phyloP scores from a whole-genome alignment of 2,113 vertebrate genomes.

The Rhinoderma darwinii region DNA sequence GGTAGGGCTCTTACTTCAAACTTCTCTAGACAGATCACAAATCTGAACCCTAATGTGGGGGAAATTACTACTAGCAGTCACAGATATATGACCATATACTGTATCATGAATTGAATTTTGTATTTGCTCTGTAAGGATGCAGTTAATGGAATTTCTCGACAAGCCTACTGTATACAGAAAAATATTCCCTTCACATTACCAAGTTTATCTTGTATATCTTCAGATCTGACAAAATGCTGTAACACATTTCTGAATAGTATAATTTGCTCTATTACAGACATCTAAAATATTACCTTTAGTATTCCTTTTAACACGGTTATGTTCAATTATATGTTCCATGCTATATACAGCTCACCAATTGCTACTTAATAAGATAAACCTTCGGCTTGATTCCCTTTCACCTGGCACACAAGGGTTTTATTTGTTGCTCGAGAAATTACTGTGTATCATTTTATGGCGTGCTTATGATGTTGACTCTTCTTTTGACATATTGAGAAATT shows the following conservation, averaged over 20 bases:
- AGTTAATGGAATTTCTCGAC: neutral
- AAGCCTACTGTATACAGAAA: neutral
- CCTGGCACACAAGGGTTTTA: neutral
- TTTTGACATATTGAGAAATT: neutral
- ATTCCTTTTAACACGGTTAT: neutral
- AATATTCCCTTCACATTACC: neutral
- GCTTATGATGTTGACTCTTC: neutral
- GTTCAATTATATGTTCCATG: neutral
- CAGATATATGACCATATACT: too few species aligned
- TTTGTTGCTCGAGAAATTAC: slow-evolving; percentile 3
- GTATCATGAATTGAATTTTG: too few species aligned
- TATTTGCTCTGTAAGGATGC: neutral
- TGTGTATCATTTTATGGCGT: neutral
- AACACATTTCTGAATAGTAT: neutral
- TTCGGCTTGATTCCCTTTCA: neutral
- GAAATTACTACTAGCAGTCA: too few species aligned
- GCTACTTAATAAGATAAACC: neutral
- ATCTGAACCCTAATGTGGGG: too few species aligned
- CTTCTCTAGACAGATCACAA: too few species aligned
- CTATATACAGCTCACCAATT: neutral
- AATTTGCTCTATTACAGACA: neutral
- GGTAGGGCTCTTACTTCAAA: too few species aligned
- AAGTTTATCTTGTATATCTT: neutral
- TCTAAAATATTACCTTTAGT: neutral
- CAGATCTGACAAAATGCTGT: neutral